Evolutionary conservation across 2,797 vertebrate species (phyloP).

Genomic region (Agapornis canus): DNA sequence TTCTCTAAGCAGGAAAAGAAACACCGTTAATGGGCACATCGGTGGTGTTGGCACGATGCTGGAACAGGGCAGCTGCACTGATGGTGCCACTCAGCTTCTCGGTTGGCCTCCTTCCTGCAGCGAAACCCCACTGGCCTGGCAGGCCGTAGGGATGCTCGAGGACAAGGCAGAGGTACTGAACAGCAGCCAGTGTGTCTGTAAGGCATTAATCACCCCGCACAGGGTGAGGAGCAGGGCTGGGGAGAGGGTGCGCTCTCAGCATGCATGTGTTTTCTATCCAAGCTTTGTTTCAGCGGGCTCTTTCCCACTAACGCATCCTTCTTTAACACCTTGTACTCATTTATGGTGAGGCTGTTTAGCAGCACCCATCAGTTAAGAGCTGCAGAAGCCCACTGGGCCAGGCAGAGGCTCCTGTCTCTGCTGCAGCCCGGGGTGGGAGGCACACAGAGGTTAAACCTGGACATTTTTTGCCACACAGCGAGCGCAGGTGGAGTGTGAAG

Average conservation of each 20-base stretch:
- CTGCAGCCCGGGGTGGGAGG: neutral
- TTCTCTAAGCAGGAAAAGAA: neutral
- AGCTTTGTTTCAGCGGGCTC: constrained; percentile 28
- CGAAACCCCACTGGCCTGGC: neutral
- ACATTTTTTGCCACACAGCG: neutral
- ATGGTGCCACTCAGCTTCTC: neutral
- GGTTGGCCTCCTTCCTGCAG: neutral
- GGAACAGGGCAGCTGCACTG: neutral
- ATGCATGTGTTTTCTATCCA: neutral
- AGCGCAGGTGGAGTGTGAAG: fast-evolving
- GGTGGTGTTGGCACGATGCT: neutral
- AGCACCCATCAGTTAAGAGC: constrained; percentile 16
- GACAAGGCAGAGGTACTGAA: neutral
- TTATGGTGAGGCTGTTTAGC: neutral
- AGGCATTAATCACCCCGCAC: neutral
- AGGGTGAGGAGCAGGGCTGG: neutral
- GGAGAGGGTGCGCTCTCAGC: neutral
- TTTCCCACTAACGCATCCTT: neutral
- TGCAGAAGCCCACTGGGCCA: constrained; percentile 3
- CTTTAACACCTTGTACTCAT: constrained; percentile 57
- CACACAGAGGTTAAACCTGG: neutral
- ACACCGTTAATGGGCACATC: neutral
- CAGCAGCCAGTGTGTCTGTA: neutral
- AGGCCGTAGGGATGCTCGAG: neutral
- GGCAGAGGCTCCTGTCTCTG: neutral